Base-by-base conservation (phyloP, 2,888 invertebrate species). In the Mesorhabditis spiculigera region DNA sequence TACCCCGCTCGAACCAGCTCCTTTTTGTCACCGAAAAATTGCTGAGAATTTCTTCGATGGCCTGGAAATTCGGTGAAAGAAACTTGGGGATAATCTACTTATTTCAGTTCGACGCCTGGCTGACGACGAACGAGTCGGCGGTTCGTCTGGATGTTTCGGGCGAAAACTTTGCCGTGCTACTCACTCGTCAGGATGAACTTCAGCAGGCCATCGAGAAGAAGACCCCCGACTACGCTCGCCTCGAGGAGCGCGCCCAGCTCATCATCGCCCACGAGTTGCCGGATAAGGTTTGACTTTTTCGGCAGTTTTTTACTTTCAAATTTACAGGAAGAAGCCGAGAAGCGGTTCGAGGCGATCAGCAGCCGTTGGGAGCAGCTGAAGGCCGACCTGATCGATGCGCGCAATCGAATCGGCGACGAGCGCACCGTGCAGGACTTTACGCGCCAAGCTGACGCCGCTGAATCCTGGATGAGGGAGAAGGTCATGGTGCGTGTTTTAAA, bases 401-500 rank as follows among this genome's bases (percentile, higher is more conserved):
- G 8, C n/a, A 50, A n/a, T n/a, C 1, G 58, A n/a, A 50, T 50
- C n/a, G 58, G 58, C n/a, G 58, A 50, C n/a, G 58, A 50, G 58
- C 8, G 58, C 8, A 50, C n/a, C 58, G n/a, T 50, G 10, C 58
- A 50, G 58, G n/a, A 50, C 58, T 50, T 50, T 3, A n/a, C 10
- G n/a, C 8, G n/a, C 10, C 58, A 50, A 3, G 58, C 58, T 3
- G 58, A 50, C 8, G 58, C 8, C 8, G n/a, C n/a, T 10, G 58
- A 50, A n/a, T 50, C n/a, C 58, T 50, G 58, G 58, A 50, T 50
- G 8, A 10, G 58, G 58, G 58, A 50, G n/a, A 50, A 50, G n/a
- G 8, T 50, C 8, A n/a, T 50, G 58, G 58, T 50, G 28, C 1
- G 28, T 28, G 28, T 28, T 28, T 28, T 28, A 28, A 28, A 28